These are phyloP conservation scores for Protosalanx chinensis DNA, from an alignment of 2,797 vertebrate species.

Conservation along the genomic window DNA sequence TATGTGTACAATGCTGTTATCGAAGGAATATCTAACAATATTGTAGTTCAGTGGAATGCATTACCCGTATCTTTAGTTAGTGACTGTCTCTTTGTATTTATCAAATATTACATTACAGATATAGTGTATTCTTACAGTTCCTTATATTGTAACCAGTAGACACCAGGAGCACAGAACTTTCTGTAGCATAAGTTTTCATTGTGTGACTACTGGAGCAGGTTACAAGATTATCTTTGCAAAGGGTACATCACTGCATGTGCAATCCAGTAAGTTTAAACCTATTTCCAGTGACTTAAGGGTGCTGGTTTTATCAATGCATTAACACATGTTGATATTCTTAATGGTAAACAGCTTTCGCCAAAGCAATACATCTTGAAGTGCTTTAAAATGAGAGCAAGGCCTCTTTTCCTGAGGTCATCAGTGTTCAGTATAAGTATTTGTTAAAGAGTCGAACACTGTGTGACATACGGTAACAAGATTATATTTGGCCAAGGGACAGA, in stretches of 20 bases:
- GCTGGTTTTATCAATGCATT: neutral
- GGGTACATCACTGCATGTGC: constrained; percentile 1
- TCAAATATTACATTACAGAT: too few relatives aligned
- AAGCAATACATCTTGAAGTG: neutral
- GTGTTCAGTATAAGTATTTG: neutral
- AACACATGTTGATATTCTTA: neutral
- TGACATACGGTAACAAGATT: constrained; percentile 4
- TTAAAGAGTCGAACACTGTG: constrained; percentile 4
- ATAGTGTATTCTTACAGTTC: neutral
- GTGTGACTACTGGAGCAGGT: neutral
- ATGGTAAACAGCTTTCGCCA: neutral
- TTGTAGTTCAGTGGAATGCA: too few relatives aligned
- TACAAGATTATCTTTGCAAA: constrained; percentile 18
- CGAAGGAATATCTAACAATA: too few relatives aligned
- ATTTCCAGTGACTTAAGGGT: too few relatives aligned
- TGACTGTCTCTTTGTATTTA: too few relatives aligned
- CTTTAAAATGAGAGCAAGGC: neutral
- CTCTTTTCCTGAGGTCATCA: neutral
- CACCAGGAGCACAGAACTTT: neutral
- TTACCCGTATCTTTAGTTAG: too few relatives aligned
- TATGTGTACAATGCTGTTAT: too few relatives aligned
- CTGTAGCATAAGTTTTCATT: neutral
- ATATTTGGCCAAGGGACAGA: constrained; percentile 14
- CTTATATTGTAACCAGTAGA: too few relatives aligned
- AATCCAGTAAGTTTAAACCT: neutral